These are phyloP conservation scores for Hemiprocne comata DNA, from an alignment of 2,113 vertebrate species.

Conservation along the genomic window DNA sequence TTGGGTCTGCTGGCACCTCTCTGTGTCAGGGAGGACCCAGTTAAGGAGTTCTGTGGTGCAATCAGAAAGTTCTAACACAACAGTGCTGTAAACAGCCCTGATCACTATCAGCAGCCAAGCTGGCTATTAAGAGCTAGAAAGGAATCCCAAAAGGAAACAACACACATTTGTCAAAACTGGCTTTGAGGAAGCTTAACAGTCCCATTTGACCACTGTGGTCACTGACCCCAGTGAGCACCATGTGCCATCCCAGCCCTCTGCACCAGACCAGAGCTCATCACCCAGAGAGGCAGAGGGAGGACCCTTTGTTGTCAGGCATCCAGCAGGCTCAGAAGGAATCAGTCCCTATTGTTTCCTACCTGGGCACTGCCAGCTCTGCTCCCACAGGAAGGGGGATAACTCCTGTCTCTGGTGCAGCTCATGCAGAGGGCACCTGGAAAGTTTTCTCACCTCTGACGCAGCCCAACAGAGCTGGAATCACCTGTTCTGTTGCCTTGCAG, in stretches of 20 bases:
- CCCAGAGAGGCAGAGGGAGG: not conserved
- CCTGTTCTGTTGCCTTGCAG: conserved; percentile 49
- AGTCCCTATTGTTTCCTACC: not conserved
- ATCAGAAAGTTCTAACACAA: not conserved
- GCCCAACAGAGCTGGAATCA: conserved; percentile 59
- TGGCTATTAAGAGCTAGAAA: not conserved
- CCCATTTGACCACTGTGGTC: not conserved
- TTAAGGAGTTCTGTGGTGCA: not conserved
- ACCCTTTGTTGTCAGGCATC: conserved; percentile 20
- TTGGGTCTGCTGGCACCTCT: not conserved
- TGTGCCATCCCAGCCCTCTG: not conserved
- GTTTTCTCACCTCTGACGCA: not conserved
- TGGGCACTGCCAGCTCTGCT: rapidly evolving
- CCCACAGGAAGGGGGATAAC: not conserved
- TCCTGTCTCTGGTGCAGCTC: not conserved
- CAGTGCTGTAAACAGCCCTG: not conserved
- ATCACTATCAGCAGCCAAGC: not conserved
- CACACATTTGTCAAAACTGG: not conserved
- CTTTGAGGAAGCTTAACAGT: not conserved
- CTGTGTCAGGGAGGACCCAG: not conserved
- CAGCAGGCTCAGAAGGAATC: not conserved
- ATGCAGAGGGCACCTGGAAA: not conserved
- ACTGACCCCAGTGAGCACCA: not conserved
- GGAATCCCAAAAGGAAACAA: conserved; percentile 5
- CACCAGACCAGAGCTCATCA: rapidly evolving